A percentile compares a stretch with the other conserved stretches of the same genome.
Conservation (phyloP, 2,888 invertebrate species). For the Molorchus minor region DNA sequence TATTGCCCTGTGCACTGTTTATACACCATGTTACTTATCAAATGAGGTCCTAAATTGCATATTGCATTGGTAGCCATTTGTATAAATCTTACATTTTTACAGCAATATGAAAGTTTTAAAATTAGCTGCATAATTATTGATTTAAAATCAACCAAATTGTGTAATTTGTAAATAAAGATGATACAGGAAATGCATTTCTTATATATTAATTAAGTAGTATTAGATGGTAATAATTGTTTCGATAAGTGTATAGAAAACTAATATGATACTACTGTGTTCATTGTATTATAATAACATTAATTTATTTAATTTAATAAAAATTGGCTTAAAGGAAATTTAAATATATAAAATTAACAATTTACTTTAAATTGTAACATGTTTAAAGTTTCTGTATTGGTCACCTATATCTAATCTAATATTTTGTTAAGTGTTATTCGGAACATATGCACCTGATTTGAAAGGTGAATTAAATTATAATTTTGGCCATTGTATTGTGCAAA, state of each 20-base stretch:
- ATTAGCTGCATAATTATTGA: too few species aligned
- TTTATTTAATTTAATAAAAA: conserved; percentile 28
- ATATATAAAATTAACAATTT: background rate
- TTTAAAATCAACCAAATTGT: background rate
- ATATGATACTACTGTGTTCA: conserved; percentile 40
- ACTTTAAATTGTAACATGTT: background rate
- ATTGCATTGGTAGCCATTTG: too few species aligned
- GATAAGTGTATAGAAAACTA: conserved; percentile 26
- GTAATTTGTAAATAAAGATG: conserved; percentile 14
- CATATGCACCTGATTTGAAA: background rate
- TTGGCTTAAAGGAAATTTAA: conserved; percentile 6
- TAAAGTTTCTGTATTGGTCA: conserved; percentile 3
- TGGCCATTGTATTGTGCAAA: conserved; percentile 3
- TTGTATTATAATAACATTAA: conserved; percentile 32
- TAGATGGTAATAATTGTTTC: conserved; percentile 4
- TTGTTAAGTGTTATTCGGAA: background rate
- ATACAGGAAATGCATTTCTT: background rate
- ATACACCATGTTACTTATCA: too few species aligned
- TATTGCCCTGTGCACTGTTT: too few species aligned
- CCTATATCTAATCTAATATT: conserved; percentile 12
- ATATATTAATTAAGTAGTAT: conserved; percentile 1
- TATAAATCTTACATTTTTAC: too few species aligned
- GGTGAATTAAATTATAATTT: conserved; percentile 1
- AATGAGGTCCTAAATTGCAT: too few species aligned
- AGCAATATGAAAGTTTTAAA: too few species aligned